Base-by-base conservation (phyloP, 2,113 vertebrate genomes). In the Mirounga angustirostris region DNA sequence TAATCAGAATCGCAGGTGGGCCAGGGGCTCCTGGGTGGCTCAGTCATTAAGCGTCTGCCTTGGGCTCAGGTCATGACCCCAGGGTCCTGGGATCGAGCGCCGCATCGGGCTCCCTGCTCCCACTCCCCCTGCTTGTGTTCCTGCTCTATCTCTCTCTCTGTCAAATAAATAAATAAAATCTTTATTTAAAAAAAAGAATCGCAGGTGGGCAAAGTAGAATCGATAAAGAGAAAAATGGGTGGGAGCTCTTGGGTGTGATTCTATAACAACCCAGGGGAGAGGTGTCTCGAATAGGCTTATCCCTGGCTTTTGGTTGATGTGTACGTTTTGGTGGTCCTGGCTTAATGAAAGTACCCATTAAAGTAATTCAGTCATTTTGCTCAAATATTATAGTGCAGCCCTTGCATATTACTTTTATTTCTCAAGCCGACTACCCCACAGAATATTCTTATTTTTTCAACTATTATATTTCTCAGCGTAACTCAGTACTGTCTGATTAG, bases 371-470 rank as follows among this genome's bases (percentile, higher is more conserved):
- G 33, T 80, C 71, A 73, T 59, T 79, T 73, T 63, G 40, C 22
- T n/a, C 15, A 56, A 80, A 5, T 78, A 61, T 74, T 90, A 91
- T 79, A 86, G 89, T 86, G 40, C 46, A 79, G 26, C 59, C 83
- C 59, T 96, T 28, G 18, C 24, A 69, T 89, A 43, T 80, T 59
- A 54, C 28, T 93, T 24, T 90, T 26, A 10, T 94, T 74, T 93
- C 63, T 74, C 50, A 82, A 89, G 74, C 50, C 4, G 19, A 7
- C 86, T 74, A 9, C 10, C 65, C 69, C 33, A 15, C 69, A 15
- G 73, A 79, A 56, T 69, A 36, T 91, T 63, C 81, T 80, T 88
- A 85, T 79, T 82, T 96, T 33, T 84, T 92, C 3, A 8, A 69
- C 50, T 65, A n/a, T 58, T 96, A 33, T 69, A 56, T 80, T 79